Percentiles rank a stretch among this genome's conserved stretches.
Evolutionary conservation across 92 coral and sea anemone genomes (phyloP).

Genomic region (Anthopleura xanthogrammica): DNA sequence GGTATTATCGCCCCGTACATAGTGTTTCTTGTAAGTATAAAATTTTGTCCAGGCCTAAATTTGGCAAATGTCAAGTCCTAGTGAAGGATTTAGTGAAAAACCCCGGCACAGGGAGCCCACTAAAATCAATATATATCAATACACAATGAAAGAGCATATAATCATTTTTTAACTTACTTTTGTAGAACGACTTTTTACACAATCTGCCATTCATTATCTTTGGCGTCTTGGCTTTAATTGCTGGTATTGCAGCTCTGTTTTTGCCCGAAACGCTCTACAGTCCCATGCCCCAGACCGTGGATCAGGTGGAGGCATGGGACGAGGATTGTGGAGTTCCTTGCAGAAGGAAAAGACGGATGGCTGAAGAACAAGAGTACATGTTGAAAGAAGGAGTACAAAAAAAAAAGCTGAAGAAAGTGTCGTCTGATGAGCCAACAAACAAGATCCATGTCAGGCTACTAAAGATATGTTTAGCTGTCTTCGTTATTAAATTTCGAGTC

Average conservation of each 20-base stretch:
- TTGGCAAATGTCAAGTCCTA: no score
- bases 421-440: no score
- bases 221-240: conserved; percentile 53
- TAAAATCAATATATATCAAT: no score
- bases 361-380: neutral
- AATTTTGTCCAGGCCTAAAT: no score
- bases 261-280: conserved; percentile 60
- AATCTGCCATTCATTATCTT: conserved; percentile 48
- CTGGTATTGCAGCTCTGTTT: conserved; percentile 50
- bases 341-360: neutral
- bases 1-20: conserved; percentile 49
- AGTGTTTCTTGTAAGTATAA: conserved; percentile 36
- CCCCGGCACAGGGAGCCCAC: no score
- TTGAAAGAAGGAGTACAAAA: neutral
- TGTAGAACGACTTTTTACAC: conserved; percentile 35
- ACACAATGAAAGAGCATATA: neutral
- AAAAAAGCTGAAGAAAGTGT: no score
- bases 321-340: conserved; percentile 54
- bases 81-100: no score
- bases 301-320: conserved; percentile 59
- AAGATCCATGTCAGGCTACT: no score
- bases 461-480: no score
- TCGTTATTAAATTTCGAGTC: no score
- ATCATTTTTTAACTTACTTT: neutral
- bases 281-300: conserved; percentile 74